phyloP scores from a whole-genome alignment of 2,797 vertebrate species.

The Zonotrichia albicollis region DNA sequence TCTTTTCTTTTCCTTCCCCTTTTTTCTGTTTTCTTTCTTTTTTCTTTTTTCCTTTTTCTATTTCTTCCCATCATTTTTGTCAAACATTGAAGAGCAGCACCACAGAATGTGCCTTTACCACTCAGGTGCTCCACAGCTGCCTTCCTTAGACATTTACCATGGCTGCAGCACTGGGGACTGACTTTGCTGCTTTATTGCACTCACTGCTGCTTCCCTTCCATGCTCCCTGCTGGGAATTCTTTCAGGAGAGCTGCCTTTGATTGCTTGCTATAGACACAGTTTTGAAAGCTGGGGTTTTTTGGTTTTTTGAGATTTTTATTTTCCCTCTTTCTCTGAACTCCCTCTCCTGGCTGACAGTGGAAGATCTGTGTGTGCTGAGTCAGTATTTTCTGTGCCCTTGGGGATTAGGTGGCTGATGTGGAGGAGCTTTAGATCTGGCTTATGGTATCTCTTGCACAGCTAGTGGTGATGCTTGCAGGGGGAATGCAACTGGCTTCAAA shows the following conservation, averaged over 20 bases:
- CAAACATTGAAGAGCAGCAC: neutral
- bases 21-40: too few relatives aligned
- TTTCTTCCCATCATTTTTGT: neutral
- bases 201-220: neutral
- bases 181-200: neutral
- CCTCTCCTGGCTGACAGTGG: neutral
- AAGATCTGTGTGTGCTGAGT: neutral
- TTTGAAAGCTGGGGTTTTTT: neutral
- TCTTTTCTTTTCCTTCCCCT: too few relatives aligned
- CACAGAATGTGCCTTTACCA: neutral
- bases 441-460: neutral
- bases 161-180: neutral
- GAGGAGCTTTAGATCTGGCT: constrained; percentile 7
- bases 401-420: neutral
- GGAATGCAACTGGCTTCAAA: neutral
- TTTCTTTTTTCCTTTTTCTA: neutral
- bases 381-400: neutral
- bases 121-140: neutral
- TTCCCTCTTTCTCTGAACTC: neutral
- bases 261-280: neutral
- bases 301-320: neutral
- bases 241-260: constrained; percentile 1
- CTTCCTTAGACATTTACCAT: neutral
- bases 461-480: neutral
- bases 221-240: neutral